Conservation (phyloP, 2,797 vertebrate species). For the Salarias fasciatus region DNA sequence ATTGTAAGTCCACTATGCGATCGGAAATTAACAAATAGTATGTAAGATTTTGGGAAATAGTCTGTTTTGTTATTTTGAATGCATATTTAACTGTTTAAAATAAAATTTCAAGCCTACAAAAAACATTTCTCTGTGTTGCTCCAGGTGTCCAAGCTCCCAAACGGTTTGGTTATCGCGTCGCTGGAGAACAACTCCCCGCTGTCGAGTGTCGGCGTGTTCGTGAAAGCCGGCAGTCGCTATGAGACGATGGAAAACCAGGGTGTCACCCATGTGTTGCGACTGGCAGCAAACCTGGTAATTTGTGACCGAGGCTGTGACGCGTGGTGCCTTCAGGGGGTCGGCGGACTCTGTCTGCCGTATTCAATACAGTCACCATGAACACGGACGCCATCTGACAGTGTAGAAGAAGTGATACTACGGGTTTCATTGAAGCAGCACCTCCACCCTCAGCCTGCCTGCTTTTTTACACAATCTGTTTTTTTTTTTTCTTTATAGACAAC, state of each 20-base stretch:
- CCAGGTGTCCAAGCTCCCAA: constrained; percentile 88
- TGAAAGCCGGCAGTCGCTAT: constrained; percentile 91
- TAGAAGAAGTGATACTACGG: background rate
- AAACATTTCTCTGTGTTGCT: background rate
- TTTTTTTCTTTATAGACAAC: constrained; percentile 82
- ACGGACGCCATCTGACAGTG: too few relatives aligned
- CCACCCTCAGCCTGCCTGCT: background rate
- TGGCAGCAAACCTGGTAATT: constrained; percentile 89
- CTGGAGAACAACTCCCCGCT: constrained; percentile 91
- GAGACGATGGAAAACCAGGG: constrained; percentile 87
- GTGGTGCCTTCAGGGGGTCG: background rate
- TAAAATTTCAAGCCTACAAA: background rate
- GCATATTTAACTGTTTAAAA: background rate
- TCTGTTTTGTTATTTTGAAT: background rate
- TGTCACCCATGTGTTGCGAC: constrained; percentile 89
- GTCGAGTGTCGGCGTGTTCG: constrained; percentile 90
- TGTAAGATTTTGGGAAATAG: too few relatives aligned
- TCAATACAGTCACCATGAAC: background rate
- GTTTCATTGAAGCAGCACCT: background rate
- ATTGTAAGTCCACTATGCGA: too few relatives aligned
- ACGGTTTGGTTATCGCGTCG: constrained; percentile 91
- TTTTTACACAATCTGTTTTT: background rate
- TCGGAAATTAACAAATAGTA: background rate
- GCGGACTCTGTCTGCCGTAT: background rate
- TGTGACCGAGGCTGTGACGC: too few relatives aligned